Base-by-base conservation (phyloP, 1,140 invertebrate genomes). In the Bombus pascuorum region DNA sequence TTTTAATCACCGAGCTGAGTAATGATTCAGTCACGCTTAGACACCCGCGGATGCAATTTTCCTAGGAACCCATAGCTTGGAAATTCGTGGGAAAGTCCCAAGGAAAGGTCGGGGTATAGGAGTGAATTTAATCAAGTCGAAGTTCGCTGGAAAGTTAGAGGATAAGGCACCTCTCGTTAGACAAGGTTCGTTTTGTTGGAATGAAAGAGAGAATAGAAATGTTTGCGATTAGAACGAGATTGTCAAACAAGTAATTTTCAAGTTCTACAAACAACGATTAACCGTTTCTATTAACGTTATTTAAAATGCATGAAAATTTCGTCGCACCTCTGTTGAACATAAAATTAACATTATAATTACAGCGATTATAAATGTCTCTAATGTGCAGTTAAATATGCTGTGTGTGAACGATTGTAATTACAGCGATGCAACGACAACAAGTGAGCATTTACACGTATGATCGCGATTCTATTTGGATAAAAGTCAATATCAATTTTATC, bases 61-160 rank as follows among this genome's bases (percentile, higher is more conserved):
- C 66, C 68, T 28, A 4, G 62, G 22, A 53, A 10, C 12, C 10
- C 15, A n/a, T 9, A n/a, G 9, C 32, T n/a, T 34, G 78, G 59
- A 71, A 80, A 70, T 72, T 70, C 79, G 66, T 57, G 42, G 47
- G 34, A 32, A 81, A 81, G 28, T 71, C 6, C 9, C 44, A 37
- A 53, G 47, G 34, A 72, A 70, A 68, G 44, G 18, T 44, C 32
- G 15, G 10, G 13, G 28, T n/a, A 44, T 34, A 13, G n/a, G 42
- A n/a, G 42, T 34, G 59, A 47, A 79, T 79, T 79, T 79, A 79
- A 79, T 79, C 59, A 47, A 68, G 77, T 44, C 18, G 62, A 68
- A 66, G 39, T 62, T 59, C 34, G 39, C 9, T 13, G 59, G 34
- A 32, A 78, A 65, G 37, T 28, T 78, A n/a, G 37, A 3, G 76